Evolutionary conservation across 1,140 invertebrate genomes (phyloP), one percentile per base, ranked within the genome.

Genomic region (Phenacoccus solenopsis): DNA sequence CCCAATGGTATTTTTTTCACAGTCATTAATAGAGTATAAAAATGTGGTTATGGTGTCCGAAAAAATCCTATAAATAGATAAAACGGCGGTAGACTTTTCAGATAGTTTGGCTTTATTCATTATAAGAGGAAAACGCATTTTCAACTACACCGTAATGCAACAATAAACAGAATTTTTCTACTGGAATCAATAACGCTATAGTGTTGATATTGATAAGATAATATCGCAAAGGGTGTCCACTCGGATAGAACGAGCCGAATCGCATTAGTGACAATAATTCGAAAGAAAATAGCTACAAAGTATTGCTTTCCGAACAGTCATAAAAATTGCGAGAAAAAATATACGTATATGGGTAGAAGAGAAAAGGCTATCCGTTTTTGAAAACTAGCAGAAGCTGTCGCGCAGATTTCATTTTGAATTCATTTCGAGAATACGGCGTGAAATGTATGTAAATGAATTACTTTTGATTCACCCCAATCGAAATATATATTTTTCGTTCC

Each of bases 401-500:
- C 59, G 59, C 59, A 64, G 59, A 64, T 64, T 64, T 64, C 59
- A 64, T 64, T 64, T 64, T 64, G 59, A 64, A 64, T 64, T 64
- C 59, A 64, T 64, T 64, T 64, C 59, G 59, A 64, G 59, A 64
- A 64, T 64, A 64, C 59, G 59, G 59, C 59, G 59, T 64, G 59
- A 64, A 64, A 64, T 64, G 59, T 64, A 64, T 64, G 59, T 64
- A 64, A 64, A 64, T 64, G 59, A 64, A 64, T 64, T 64, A 64
- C 59, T 64, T 64, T 64, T 64, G 59, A 64, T 64, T 64, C 59
- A 64, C 59, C 59, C 59, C 59, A 64, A 64, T 64, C 59, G 59
- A 25, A 64, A 64, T 64, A 16, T 59, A 59, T 59, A 59, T 59
- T 25, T 64, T 64, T 64, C 25, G 4, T 10, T 4, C 21, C 25